Conservation (phyloP, 2,888 invertebrate species). For the Cataglyphis altisquamis region DNA sequence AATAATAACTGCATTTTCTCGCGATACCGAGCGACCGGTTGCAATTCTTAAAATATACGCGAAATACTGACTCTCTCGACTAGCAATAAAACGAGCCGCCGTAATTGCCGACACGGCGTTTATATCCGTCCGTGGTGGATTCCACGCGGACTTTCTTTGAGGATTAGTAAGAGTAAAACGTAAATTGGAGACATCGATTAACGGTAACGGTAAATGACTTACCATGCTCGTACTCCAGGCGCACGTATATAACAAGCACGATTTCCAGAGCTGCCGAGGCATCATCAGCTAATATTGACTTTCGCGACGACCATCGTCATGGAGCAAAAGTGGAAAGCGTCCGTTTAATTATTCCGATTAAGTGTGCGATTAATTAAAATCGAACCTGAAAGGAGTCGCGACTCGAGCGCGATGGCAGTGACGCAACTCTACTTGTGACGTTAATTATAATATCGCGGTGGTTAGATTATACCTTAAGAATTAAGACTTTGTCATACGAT, state of each 20-base stretch:
- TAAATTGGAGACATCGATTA: conserved; percentile 80
- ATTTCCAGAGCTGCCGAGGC: conserved; percentile 48
- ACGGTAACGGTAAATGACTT: conserved; percentile 80
- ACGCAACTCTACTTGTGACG: conserved; percentile 7
- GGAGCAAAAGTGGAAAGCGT: conserved; percentile 45
- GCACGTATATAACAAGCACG: conserved; percentile 45
- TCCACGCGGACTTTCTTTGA: conserved; percentile 70
- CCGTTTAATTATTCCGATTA: conserved; percentile 68
- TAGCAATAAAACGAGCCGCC: conserved; percentile 59
- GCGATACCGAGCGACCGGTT: conserved; percentile 9
- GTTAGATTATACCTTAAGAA: background rate
- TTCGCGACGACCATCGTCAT: conserved; percentile 43
- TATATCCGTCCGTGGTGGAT: conserved; percentile 58
- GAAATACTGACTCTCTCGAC: conserved; percentile 71
- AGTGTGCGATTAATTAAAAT: conserved; percentile 66
- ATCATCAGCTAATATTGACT: conserved; percentile 56
- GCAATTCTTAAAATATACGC: conserved; percentile 60
- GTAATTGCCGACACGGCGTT: conserved; percentile 73
- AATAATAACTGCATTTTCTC: conserved; percentile 39
- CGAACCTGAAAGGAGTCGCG: conserved; percentile 60
- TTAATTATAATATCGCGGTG: background rate
- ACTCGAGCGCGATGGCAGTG: conserved; percentile 16
- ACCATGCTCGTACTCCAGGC: conserved; percentile 72
- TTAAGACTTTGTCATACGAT: background rate
- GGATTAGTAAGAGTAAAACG: conserved; percentile 81